Conservation (phyloP, 1,140 invertebrate species). For the Cydia amplana region DNA sequence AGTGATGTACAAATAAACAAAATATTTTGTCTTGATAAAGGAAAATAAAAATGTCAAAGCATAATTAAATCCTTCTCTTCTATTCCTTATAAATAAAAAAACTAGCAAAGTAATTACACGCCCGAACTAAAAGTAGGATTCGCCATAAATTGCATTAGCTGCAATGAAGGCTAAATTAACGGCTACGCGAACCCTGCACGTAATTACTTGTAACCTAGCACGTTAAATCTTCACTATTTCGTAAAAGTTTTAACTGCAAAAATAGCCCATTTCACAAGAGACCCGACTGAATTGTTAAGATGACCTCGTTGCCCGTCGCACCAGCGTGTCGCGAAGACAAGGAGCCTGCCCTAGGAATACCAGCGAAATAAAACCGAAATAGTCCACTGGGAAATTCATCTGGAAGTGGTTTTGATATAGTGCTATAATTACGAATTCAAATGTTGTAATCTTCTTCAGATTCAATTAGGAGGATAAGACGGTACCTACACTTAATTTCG, state of each 20-base stretch:
- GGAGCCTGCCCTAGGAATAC: background rate
- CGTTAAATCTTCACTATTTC: background rate
- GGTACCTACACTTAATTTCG: background rate
- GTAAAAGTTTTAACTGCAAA: background rate
- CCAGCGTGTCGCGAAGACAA: background rate
- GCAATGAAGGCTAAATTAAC: slow-evolving; percentile 20
- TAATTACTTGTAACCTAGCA: background rate
- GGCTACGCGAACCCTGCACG: background rate
- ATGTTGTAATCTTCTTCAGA: background rate
- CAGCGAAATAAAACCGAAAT: slow-evolving; percentile 24
- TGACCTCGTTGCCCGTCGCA: background rate
- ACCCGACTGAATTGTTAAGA: background rate
- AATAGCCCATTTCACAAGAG: slow-evolving; percentile 15
- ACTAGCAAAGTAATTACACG: background rate
- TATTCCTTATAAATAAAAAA: background rate
- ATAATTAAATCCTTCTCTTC: background rate
- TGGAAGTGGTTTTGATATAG: slow-evolving; percentile 19
- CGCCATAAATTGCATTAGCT: background rate
- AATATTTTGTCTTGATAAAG: no score
- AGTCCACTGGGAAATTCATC: slow-evolving; percentile 22
- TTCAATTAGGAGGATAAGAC: background rate
- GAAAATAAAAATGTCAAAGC: no score
- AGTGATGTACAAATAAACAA: no score
- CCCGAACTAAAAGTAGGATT: slow-evolving; percentile 9
- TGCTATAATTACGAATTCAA: slow-evolving; percentile 22